Evolutionary conservation across 64 coral and sea anemone genomes (phyloP).

Genomic region (Catalaphyllia jardinei): DNA sequence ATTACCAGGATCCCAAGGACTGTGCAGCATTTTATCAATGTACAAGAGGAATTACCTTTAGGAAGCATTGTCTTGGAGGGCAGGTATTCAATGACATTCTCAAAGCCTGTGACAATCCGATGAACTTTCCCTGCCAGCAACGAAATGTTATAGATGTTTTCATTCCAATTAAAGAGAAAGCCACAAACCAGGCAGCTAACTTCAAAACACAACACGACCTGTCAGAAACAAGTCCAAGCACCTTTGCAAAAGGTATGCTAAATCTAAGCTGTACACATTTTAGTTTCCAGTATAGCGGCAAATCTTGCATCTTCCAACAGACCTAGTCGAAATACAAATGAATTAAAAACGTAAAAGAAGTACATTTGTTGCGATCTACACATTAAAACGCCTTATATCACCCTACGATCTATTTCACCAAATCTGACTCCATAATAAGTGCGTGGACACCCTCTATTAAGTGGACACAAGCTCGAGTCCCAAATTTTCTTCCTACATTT

Average conservation of each 20-base stretch:
- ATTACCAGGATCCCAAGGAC: slow-evolving; percentile 39
- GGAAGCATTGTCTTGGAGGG: slow-evolving; percentile 27
- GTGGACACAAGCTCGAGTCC: too few relatives aligned
- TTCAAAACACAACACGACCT: neutral
- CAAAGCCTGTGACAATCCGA: slow-evolving; percentile 37
- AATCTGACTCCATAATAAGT: too few relatives aligned
- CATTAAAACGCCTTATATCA: too few relatives aligned
- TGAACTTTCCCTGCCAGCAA: slow-evolving; percentile 26
- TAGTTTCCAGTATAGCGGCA: too few relatives aligned
- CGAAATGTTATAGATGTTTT: neutral
- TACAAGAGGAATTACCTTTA: neutral
- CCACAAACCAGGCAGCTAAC: neutral
- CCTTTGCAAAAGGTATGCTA: neutral
- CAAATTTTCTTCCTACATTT: too few relatives aligned
- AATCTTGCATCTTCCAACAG: too few relatives aligned
- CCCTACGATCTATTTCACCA: too few relatives aligned
- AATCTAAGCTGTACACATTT: too few relatives aligned
- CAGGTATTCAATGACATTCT: slow-evolving; percentile 46
- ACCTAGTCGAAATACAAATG: too few relatives aligned
- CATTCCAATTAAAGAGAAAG: neutral
- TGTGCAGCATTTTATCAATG: slow-evolving; percentile 51
- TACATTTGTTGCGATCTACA: too few relatives aligned
- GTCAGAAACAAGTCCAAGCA: neutral
- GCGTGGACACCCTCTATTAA: too few relatives aligned
- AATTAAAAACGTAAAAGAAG: too few relatives aligned